Base-by-base conservation (phyloP, 2,113 vertebrate species). In the Holacanthus passer region DNA sequence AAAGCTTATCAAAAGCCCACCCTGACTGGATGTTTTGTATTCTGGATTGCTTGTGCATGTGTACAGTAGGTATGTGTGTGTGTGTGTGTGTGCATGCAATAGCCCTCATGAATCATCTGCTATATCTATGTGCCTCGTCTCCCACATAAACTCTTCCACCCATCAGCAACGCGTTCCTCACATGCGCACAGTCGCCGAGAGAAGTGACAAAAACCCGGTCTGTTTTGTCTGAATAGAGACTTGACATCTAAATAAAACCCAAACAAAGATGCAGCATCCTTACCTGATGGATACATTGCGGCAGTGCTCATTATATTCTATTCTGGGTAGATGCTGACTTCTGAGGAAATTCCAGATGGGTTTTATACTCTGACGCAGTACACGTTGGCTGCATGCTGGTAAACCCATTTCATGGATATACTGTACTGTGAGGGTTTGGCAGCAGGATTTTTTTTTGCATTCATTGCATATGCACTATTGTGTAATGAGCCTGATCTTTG, bases 251-350 rank as follows among this genome's bases (percentile, higher is more conserved):
- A 89, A 85, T 89, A 83, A 87, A 91, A 72, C 66, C 52, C 69
- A 73, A 76, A 84, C 68, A 41, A 79, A 90, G 52, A 85, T 24
- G 50, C 62, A 1, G 73, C 79, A 43, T 88, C 66, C 65, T 83
- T 58, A 91, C 78, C 88, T 88, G 88, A 86, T 88, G 75, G 73
- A 75, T 80, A 68, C 65, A 73, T 83, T 81, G 88, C 31, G 10
- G 67, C 85, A 52, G 47, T 69, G 74, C 85, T 92, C 89, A 87
- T 92, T 88, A 88, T 89, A 60, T 87, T 89, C 79, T 89, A 83
- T 90, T 71, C 81, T 87, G 78, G 82, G 81, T 82, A 50, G 58
- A 53, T 84, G 90, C 89, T 88, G 82, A 89, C 81, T 83, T 87
- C 80, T 89, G 81, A 89, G 79, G 83, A 88, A 87, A 89, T 79